Base-by-base conservation (phyloP, 2,797 vertebrate species). In the Taeniopygia guttata region DNA sequence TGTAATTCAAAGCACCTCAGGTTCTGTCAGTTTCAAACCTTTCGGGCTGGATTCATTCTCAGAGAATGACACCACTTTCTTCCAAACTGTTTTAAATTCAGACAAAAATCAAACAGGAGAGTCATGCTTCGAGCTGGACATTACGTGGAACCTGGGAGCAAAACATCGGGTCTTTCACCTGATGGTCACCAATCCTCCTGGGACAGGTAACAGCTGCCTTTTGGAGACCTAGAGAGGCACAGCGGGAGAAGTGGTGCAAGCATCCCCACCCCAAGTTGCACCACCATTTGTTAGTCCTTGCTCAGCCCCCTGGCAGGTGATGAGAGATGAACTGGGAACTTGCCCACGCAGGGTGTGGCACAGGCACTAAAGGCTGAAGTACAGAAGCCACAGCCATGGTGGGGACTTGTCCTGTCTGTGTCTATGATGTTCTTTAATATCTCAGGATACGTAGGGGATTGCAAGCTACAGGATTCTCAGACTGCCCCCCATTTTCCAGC, bases 301-400 rank as follows among this genome's bases (percentile, higher is more conserved):
- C 67, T 55, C 43, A 40, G 58, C 5, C 16, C 29, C 25, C 46
- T 42, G 68, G 30, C 42, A 80, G 25, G 40, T 9, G 68, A 7
- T 4, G 27, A 40, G 43, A 54, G 59, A 10, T 26, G 12, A 49
- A 27, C 16, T 30, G 32, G 38, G 52, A 46, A 48, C 69, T 73
- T 49, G 58, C 16, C 62, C 84, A 89, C n/a, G 49, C 76, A 69
- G 90, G 87, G 88, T 63, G 94, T 95, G 90, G 93, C 88, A 62
- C 49, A 19, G 40, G 38, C 74, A 32, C 69, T 40, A 26, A 46
- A 64, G 30, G 60, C 86, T 95, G 51, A 76, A 51, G 74, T 16
- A 40, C 66, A 56, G 32, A 34, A 74, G 38, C 64, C 48, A 45
- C 48, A 58, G 64, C 59, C 76, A 10, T 22, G 42, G 36, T 51